Evolutionary conservation across 2,888 invertebrate genomes (phyloP).

Genomic region (Xanthorhoe spadicearia): DNA sequence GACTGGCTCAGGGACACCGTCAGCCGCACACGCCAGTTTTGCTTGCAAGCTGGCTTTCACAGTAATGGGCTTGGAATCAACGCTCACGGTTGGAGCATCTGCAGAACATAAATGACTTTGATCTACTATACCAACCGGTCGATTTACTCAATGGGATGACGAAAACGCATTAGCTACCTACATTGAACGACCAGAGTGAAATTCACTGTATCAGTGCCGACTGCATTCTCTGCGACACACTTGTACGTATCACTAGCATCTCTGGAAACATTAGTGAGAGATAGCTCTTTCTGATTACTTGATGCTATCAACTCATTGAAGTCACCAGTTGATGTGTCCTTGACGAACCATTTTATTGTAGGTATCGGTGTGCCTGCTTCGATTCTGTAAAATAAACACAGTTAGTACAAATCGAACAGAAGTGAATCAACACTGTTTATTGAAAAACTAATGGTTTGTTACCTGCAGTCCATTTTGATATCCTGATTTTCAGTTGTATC

Average conservation of each 20-base stretch:
- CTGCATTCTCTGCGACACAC: constrained; percentile 9
- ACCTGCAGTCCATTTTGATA: background rate
- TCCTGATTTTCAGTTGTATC: background rate
- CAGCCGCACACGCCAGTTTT: constrained; percentile 8
- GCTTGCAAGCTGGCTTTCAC: constrained; percentile 5
- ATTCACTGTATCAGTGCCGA: constrained; percentile 4
- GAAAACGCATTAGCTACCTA: background rate
- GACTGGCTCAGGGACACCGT: constrained; percentile 19
- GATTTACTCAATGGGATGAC: background rate
- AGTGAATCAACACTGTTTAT: too few species aligned
- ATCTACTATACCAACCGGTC: background rate
- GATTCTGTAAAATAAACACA: constrained; percentile 14
- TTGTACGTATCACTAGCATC: constrained; percentile 10
- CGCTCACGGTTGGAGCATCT: constrained; percentile 20
- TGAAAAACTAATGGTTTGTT: background rate
- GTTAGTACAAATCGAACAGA: background rate
- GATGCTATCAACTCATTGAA: constrained; percentile 3
- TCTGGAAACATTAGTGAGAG: constrained; percentile 4
- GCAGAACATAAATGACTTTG: background rate
- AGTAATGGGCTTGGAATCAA: background rate
- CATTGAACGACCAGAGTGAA: constrained; percentile 12
- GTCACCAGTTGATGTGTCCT: background rate
- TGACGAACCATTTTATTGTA: constrained; percentile 10
- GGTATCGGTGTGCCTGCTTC: constrained; percentile 15
- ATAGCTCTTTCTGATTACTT: constrained; percentile 1